Evolutionary conservation across 53 echinoderm and acorn worm genomes (phyloP), one percentile per base, ranked within the genome.

Genomic region (Patiria pectinifera): DNA sequence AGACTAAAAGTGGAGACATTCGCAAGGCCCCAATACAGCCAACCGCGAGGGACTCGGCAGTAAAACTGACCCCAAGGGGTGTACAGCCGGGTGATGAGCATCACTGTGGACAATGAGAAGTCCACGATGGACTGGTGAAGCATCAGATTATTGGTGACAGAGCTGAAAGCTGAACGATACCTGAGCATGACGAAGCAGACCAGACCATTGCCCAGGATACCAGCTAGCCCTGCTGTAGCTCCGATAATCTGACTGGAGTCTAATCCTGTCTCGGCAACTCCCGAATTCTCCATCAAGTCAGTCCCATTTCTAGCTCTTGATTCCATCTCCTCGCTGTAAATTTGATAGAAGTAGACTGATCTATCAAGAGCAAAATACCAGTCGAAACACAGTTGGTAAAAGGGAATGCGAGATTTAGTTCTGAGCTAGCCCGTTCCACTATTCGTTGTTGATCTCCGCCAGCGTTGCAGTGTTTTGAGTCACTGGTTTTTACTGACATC

Each of bases 11-110:
- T 87, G 75, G 87, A 87, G 76, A 6, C 49, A 21, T 87, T 46
- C 18, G 87, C 87, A 46, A 87, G 59, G n/a, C 87, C 35, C 87
- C 87, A 87, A 72, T 87, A 87, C 16, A 87, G 16, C 87, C 87
- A 87, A 4, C 87, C 87, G 5, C 87, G 75, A 11, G 74, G 45
- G 23, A 87, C 47, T n/a, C 87, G 87, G 74, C 87, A 87, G 59
- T 74, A 87, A 53, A 87, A 59, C 74, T 87, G 46, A 24, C 53
- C 75, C 87, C 87, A 87, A 12, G 87, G 87, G 46, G 87, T 87
- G 49, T 87, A 76, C 11, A 87, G 58, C 23, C 87, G n/a, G 87
- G 87, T 87, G n/a, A 87, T 13, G 9, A 87, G 49, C 87, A 87
- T 87, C 6, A 87, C 75, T 4, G 16, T 21, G 25, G 87, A 87